Evolutionary conservation across 2,888 invertebrate genomes (phyloP).

Genomic region (Scrobipalpa costella): DNA sequence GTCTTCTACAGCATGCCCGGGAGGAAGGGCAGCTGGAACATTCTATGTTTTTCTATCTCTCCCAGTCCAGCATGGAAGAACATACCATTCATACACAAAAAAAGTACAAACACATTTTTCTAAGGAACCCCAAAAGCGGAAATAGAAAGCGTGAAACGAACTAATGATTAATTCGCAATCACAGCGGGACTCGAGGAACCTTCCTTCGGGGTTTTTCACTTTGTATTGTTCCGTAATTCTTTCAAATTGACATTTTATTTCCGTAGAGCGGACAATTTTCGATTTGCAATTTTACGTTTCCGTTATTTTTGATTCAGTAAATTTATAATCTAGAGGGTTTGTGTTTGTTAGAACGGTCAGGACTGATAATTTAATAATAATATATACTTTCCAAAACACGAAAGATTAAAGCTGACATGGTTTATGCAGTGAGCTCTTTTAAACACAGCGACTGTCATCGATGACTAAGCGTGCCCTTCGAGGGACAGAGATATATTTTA

Average conservation of each 20-base stretch:
- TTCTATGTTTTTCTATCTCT: too few relatives aligned
- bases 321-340: not conserved
- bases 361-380: too few relatives aligned
- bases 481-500: too few relatives aligned
- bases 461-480: too few relatives aligned
- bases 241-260: conserved; percentile 15
- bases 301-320: not conserved
- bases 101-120: not conserved
- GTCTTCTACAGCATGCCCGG: too few relatives aligned
- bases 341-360: not conserved
- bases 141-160: conserved; percentile 9
- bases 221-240: conserved; percentile 5
- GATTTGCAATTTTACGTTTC: conserved; percentile 11
- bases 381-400: too few relatives aligned
- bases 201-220: not conserved
- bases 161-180: conserved; percentile 19
- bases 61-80: too few relatives aligned
- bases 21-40: too few relatives aligned
- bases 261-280: not conserved
- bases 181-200: not conserved
- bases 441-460: too few relatives aligned
- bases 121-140: not conserved
- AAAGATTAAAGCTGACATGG: too few relatives aligned
- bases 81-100: too few relatives aligned
- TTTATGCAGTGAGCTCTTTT: too few relatives aligned